Evolutionary conservation across 2,888 invertebrate genomes (phyloP).

Genomic region (Clanis bilineata): DNA sequence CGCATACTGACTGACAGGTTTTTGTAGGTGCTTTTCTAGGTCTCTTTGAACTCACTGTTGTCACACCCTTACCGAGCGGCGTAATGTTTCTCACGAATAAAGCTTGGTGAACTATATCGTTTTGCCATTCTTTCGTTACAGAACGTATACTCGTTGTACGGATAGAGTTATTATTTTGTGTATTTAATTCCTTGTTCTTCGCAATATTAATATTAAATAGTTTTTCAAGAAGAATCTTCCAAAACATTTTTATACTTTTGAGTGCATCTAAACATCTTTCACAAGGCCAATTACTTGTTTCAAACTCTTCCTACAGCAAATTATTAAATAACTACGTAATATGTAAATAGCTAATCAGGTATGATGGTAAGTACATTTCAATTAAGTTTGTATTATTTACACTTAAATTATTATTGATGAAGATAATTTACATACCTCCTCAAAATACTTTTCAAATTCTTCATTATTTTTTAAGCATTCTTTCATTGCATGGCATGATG

Average conservation of each 20-base stretch:
- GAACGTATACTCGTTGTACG: slow-evolving; percentile 45
- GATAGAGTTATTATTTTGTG: slow-evolving; percentile 25
- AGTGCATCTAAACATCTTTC: slow-evolving; percentile 66
- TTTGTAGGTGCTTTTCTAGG: not conserved
- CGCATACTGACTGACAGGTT: not conserved
- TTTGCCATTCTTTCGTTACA: slow-evolving; percentile 58
- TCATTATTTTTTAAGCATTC: slow-evolving; percentile 56
- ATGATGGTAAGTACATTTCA: too few species aligned
- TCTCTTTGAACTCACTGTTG: not conserved
- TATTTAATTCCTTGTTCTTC: slow-evolving; percentile 37
- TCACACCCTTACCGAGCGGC: slow-evolving; percentile 24
- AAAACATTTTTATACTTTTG: slow-evolving; percentile 72
- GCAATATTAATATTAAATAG: slow-evolving; percentile 54
- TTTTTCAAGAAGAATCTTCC: slow-evolving; percentile 68
- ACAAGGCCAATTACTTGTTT: slow-evolving; percentile 73
- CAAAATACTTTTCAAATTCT: slow-evolving; percentile 60
- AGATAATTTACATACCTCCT: slow-evolving; percentile 48
- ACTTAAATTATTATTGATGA: not conserved
- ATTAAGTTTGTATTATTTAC: not conserved
- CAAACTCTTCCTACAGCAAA: slow-evolving; percentile 61
- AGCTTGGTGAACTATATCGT: slow-evolving; percentile 60
- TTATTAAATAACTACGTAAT: not conserved
- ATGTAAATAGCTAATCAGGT: too few species aligned
- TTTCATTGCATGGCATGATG: slow-evolving; percentile 61
- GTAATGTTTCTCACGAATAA: slow-evolving; percentile 49